These are phyloP conservation scores for Coluber constrictor DNA, from an alignment of 2,797 vertebrate species.

Conservation along the genomic window DNA sequence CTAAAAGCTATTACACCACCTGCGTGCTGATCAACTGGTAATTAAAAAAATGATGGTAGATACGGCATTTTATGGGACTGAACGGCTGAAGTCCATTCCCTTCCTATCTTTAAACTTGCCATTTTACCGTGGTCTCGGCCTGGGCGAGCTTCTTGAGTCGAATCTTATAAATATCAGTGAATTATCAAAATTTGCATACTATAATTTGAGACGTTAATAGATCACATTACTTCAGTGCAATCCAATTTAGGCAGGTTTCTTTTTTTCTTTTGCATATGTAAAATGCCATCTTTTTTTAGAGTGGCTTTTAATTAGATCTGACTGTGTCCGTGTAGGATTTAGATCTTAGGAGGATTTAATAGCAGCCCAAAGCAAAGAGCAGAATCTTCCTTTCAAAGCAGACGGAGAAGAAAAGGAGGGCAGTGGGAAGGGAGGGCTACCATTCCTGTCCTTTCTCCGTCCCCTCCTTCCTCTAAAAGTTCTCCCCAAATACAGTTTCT, in stretches of 20 bases:
- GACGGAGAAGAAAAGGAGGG: background rate
- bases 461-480: no score
- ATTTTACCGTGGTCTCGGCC: conserved; percentile 54
- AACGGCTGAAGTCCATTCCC: conserved; percentile 53
- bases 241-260: conserved; percentile 34
- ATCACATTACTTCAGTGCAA: conserved; percentile 47
- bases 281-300: conserved; percentile 34
- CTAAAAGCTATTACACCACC: conserved; percentile 69
- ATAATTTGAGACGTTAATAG: conserved; percentile 57
- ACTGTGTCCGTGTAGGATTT: conserved; percentile 5
- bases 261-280: conserved; percentile 12
- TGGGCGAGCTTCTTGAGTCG: conserved; percentile 63
- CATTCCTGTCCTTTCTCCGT: rapidly evolving
- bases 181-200: conserved; percentile 62
- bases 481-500: background rate
- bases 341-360: conserved; percentile 32
- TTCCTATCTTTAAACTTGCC: conserved; percentile 59
- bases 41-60: conserved; percentile 68
- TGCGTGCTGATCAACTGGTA: conserved; percentile 68
- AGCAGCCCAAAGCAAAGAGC: background rate
- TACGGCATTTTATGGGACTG: conserved; percentile 58
- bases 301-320: conserved; percentile 7
- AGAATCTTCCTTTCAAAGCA: background rate
- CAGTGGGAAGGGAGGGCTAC: background rate
- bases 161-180: conserved; percentile 65